Conservation (phyloP, 2,113 vertebrate species). For the Ancistrus triradiatus region DNA sequence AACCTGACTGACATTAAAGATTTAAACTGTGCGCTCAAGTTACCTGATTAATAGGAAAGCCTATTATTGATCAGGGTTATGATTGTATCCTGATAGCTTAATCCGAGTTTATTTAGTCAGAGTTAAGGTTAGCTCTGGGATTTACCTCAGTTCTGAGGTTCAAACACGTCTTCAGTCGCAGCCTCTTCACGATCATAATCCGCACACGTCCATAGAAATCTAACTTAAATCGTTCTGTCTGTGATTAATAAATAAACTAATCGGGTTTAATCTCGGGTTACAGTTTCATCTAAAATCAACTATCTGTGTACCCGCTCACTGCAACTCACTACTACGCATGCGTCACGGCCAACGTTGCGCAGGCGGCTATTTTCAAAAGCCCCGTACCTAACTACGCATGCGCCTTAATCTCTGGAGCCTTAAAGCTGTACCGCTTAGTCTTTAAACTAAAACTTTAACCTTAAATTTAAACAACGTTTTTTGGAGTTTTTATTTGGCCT, state of each 20-base stretch:
- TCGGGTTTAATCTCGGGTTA: too few species aligned
- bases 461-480: too few species aligned
- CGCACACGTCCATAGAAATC: constrained; percentile 10
- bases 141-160: constrained; percentile 40
- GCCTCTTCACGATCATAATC: constrained; percentile 45
- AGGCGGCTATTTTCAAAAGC: too few species aligned
- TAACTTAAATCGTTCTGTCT: neutral
- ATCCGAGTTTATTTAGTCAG: neutral
- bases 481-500: too few species aligned
- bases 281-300: neutral
- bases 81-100: neutral
- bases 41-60: too few species aligned
- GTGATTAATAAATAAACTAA: neutral
- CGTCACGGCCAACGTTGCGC: constrained; percentile 35
- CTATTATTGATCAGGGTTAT: too few species aligned
- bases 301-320: constrained; percentile 12
- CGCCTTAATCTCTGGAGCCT: too few species aligned
- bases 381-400: constrained; percentile 5
- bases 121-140: neutral
- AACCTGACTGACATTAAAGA: too few species aligned
- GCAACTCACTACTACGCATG: constrained; percentile 47
- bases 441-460: too few species aligned
- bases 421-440: too few species aligned
- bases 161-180: constrained; percentile 22
- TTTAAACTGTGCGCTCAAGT: too few species aligned